Percentiles rank a stretch among this genome's conserved stretches.
Conservation (phyloP, 2,113 vertebrate species). For the Microcebus ravelobensis region DNA sequence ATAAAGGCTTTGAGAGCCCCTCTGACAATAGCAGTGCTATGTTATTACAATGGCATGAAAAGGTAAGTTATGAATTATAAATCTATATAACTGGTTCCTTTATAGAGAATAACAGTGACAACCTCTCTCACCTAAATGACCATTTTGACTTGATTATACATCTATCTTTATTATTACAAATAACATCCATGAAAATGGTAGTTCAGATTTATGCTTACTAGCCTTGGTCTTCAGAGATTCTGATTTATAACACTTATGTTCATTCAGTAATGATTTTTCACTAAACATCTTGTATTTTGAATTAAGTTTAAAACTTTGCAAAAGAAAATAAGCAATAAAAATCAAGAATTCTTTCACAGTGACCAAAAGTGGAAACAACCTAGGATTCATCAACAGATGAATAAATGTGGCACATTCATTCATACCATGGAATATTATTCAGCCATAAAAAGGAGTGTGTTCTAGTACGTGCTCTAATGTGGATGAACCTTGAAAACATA, state of each 20-base stretch:
- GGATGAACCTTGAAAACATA: neutral
- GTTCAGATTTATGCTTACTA: neutral
- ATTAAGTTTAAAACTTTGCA: neutral
- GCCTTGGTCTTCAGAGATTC: neutral
- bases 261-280: neutral
- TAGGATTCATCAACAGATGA: neutral
- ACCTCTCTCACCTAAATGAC: neutral
- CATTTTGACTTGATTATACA: neutral
- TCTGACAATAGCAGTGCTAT: constrained; percentile 98
- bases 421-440: neutral
- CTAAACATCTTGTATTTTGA: neutral
- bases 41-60: constrained; percentile 98
- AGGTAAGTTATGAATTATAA: constrained; percentile 82
- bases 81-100: neutral
- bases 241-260: neutral
- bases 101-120: neutral
- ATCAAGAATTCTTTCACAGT: neutral
- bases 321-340: constrained; percentile 25
- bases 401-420: neutral
- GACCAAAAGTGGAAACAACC: constrained; percentile 3
- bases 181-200: neutral
- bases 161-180: neutral
- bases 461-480: neutral
- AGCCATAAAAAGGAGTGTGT: neutral
- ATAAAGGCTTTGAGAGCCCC: constrained; percentile 98